phyloP scores from a whole-genome alignment of 30 jellyfish, hydroid and myxozoan species.

The Hydractinia echinata region DNA sequence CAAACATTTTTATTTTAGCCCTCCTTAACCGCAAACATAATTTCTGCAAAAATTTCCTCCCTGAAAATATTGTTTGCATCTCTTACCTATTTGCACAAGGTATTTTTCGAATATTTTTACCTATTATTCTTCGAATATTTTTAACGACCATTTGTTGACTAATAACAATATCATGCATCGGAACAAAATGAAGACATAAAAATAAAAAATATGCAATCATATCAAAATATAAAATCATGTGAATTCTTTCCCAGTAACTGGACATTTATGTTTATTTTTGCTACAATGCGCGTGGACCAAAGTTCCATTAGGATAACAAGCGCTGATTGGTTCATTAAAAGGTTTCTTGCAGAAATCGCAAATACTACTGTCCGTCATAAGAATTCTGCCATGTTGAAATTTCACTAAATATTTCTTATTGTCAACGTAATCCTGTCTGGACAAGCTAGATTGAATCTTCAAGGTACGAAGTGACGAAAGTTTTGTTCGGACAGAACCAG shows the following conservation, averaged over 20 bases:
- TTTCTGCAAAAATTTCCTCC: too few relatives aligned
- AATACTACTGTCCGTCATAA: conserved; percentile 61
- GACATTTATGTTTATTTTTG: conserved; percentile 57
- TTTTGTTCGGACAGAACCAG: conserved; percentile 71
- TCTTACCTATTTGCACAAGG: too few relatives aligned
- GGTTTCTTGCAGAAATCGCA: conserved; percentile 86
- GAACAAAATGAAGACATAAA: too few relatives aligned
- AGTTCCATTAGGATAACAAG: conserved; percentile 80
- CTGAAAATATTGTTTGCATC: too few relatives aligned
- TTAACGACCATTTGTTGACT: too few relatives aligned
- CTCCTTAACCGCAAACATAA: too few relatives aligned
- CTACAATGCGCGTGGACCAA: conserved; percentile 77
- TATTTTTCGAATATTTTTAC: too few relatives aligned
- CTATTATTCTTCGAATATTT: too few relatives aligned
- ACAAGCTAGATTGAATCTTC: conserved; percentile 49
- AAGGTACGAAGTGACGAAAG: conserved; percentile 34
- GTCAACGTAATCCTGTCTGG: conserved; percentile 55
- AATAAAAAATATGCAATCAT: too few relatives aligned
- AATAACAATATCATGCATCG: too few relatives aligned
- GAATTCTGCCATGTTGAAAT: conserved; percentile 63
- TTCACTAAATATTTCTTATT: conserved; percentile 39
- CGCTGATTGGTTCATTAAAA: conserved; percentile 63
- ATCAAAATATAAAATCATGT: too few relatives aligned
- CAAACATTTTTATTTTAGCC: too few relatives aligned
- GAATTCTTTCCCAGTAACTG: conserved; percentile 60